Evolutionary conservation across 2,113 vertebrate genomes (phyloP).

Genomic region (Tringa solitaria): DNA sequence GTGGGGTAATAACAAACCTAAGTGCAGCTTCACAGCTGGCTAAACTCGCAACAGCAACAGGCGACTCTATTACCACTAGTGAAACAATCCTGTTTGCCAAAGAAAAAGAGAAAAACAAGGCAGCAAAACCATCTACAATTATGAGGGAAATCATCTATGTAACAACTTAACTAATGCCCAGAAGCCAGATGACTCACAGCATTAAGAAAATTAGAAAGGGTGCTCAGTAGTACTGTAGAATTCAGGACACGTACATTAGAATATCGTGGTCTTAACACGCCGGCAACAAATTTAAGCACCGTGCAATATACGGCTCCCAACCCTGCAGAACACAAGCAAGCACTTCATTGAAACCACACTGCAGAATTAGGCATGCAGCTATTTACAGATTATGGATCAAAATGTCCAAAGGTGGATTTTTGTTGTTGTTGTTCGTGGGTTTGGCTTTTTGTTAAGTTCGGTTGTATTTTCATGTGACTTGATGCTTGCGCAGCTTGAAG

Average conservation of each 20-base stretch:
- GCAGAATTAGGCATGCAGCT: background rate
- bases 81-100: slow-evolving; percentile 47
- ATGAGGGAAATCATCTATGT: slow-evolving; percentile 67
- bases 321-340: background rate
- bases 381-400: background rate
- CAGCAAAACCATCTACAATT: slow-evolving; percentile 49
- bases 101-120: slow-evolving; percentile 49
- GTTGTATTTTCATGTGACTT: background rate
- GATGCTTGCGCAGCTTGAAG: background rate
- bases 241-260: slow-evolving; percentile 27
- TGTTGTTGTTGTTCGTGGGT: background rate
- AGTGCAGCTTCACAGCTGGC: slow-evolving; percentile 55
- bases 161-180: slow-evolving; percentile 67
- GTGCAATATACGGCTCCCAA: background rate
- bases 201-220: slow-evolving; percentile 54
- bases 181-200: slow-evolving; percentile 52
- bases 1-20: background rate
- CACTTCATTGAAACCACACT: background rate
- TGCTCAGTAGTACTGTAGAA: slow-evolving; percentile 21
- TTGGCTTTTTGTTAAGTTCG: background rate
- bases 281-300: background rate
- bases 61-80: slow-evolving; percentile 46
- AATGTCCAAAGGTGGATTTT: background rate
- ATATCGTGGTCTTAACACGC: background rate
- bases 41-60: slow-evolving; percentile 50